Base-by-base conservation (phyloP, 2,113 vertebrate species). In the Trogon melanurus region DNA sequence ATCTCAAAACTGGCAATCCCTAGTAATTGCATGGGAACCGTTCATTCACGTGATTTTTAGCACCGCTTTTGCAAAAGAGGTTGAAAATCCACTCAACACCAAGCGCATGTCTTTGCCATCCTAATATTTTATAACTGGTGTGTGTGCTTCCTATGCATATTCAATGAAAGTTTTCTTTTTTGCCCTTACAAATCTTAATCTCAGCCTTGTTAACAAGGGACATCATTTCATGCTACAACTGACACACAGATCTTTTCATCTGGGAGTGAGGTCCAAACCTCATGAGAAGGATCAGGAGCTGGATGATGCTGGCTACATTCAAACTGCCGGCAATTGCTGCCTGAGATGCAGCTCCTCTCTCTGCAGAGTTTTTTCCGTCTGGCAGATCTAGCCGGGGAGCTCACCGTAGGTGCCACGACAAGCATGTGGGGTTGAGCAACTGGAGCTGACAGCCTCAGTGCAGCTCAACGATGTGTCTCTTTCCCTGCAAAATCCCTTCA, bases 1-100 rank as follows among this genome's bases (percentile, higher is more conserved):
- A 27, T 0, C 2, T 67, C 17, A 62, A 58, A 58, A 5, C 2
- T 9, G 11, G 4, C 19, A 38, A 70, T 23, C 16, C 44, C 19
- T 91, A 47, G 45, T 85, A n/a, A 62, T 20, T 76, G 47, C 6
- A 66, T 38, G 44, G 14, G 15, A 51, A 44, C 13, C 38, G 45
- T 64, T 86, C 54, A 65, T 91, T 80, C n/a, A 76, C 27, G 21
- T 22, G 19, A 82, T 64, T 79, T 74, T 67, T 71, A 74, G 9
- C 56, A 79, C 36, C 1, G 1, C 18, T 79, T 38, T 95, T 94
- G 61, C 17, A 27, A 79, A 67, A 14, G 17, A 51, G 36, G n/a
- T 19, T 1, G 6, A 74, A 91, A 88, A 62, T 79, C 19, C 23
- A 20, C 34, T 45, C 44, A n/a, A 30, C 19, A 19, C 5, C 6